Evolutionary conservation across 2,888 invertebrate genomes (phyloP).

Genomic region (Druceiella hillmani): DNA sequence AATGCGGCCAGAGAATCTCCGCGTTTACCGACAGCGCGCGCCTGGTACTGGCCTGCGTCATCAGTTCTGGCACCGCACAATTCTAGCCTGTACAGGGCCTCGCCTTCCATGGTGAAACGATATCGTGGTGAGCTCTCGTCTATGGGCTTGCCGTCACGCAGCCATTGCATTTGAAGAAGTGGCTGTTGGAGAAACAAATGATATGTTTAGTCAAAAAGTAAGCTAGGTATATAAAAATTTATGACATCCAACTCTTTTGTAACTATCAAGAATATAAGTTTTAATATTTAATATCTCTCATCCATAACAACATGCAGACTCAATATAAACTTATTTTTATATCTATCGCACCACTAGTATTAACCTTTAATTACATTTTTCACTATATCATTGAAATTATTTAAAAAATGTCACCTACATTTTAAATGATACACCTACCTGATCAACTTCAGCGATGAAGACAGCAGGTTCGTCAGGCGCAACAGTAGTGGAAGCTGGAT

Average conservation of each 20-base stretch:
- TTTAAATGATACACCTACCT: conserved; percentile 34
- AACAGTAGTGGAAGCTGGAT: conserved; percentile 84
- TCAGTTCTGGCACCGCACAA: conserved; percentile 67
- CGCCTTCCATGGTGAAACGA: conserved; percentile 77
- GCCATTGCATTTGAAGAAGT: conserved; percentile 71
- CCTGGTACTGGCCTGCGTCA: conserved; percentile 85
- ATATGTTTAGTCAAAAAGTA: too few relatives aligned
- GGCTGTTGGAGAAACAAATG: conserved; percentile 34
- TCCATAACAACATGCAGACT: background rate
- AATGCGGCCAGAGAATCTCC: conserved; percentile 81
- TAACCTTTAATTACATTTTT: too few relatives aligned
- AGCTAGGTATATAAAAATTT: background rate
- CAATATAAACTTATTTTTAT: too few relatives aligned
- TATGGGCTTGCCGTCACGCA: conserved; percentile 87
- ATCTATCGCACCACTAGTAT: too few relatives aligned
- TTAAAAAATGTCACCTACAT: background rate
- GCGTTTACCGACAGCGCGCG: conserved; percentile 79
- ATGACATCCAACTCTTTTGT: conserved; percentile 22
- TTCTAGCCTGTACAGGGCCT: conserved; percentile 72
- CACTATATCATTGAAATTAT: too few relatives aligned
- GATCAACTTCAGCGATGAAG: conserved; percentile 76
- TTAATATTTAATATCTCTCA: too few relatives aligned
- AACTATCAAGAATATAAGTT: background rate
- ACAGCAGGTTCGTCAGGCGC: conserved; percentile 72
- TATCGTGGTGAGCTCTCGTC: conserved; percentile 73